Evolutionary conservation across 2,797 vertebrate genomes (phyloP).

Genomic region (Syngnathus acus): DNA sequence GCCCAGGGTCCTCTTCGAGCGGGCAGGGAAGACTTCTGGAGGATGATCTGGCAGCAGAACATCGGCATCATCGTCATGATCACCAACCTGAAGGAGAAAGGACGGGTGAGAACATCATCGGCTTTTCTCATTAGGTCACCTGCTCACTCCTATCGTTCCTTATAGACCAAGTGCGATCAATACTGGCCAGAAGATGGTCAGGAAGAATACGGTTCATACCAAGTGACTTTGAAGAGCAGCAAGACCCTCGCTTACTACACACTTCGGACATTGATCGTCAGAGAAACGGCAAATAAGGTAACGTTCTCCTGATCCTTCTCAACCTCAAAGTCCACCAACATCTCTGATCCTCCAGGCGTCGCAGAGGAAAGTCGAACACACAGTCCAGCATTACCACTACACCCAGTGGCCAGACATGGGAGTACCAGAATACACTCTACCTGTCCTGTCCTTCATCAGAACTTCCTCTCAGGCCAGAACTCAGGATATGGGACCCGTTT

Average conservation of each 20-base stretch:
- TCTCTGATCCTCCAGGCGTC: conserved; percentile 66
- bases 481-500: conserved; percentile 80
- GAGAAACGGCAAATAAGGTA: conserved; percentile 83
- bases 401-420: conserved; percentile 99
- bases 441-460: conserved; percentile 87
- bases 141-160: not conserved
- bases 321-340: not conserved
- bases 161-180: conserved; percentile 92
- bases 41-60: conserved; percentile 97
- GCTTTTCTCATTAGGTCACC: not conserved
- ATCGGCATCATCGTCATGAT: conserved; percentile 95
- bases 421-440: conserved; percentile 88
- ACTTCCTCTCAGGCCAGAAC: conserved; percentile 78
- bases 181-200: conserved; percentile 90
- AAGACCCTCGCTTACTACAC: conserved; percentile 88
- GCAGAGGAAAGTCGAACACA: conserved; percentile 79
- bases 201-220: conserved; percentile 87
- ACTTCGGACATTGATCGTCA: conserved; percentile 80
- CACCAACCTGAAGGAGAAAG: conserved; percentile 96
- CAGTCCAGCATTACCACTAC: conserved; percentile 89
- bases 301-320: not conserved
- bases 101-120: conserved; percentile 73
- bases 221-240: conserved; percentile 82
- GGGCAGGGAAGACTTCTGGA: conserved; percentile 94
- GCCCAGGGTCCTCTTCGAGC: conserved; percentile 90